phyloP scores from a whole-genome alignment of 2,797 vertebrate species.

The Hemibagrus guttatus region DNA sequence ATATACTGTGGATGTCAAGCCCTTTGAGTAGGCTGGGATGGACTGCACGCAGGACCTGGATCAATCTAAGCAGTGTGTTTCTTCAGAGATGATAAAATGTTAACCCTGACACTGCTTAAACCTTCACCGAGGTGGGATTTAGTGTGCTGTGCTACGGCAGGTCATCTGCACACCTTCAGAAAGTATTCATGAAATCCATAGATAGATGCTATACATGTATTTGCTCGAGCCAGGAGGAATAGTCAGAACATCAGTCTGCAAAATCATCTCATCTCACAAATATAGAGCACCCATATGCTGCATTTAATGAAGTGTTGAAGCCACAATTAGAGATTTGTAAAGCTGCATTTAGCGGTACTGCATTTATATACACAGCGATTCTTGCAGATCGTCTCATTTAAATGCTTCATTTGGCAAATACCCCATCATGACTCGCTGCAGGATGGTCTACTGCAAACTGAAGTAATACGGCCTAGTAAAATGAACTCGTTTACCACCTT shows the following conservation, averaged over 20 bases:
- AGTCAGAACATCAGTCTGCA: background rate
- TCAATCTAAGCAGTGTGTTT: background rate
- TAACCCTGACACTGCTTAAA: background rate
- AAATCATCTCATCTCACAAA: background rate
- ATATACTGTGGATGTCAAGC: background rate
- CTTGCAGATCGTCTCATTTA: constrained; percentile 4
- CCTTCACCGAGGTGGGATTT: background rate
- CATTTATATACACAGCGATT: background rate
- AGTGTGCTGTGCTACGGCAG: background rate
- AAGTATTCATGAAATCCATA: background rate
- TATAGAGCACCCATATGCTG: constrained; percentile 1
- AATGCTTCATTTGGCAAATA: constrained; percentile 29
- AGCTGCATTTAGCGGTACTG: constrained; percentile 6
- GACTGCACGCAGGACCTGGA: background rate
- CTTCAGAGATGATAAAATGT: background rate
- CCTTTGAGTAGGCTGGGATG: background rate
- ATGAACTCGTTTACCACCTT: background rate
- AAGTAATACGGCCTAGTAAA: background rate
- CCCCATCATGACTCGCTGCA: background rate
- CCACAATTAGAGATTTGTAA: constrained; percentile 14
- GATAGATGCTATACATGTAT: background rate
- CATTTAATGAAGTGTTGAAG: constrained; percentile 34
- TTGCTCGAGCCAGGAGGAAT: background rate
- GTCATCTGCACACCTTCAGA: background rate
- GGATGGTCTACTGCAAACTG: background rate